Evolutionary conservation across 2,888 invertebrate species (phyloP).

Genomic region (Rhabditoides inermis): DNA sequence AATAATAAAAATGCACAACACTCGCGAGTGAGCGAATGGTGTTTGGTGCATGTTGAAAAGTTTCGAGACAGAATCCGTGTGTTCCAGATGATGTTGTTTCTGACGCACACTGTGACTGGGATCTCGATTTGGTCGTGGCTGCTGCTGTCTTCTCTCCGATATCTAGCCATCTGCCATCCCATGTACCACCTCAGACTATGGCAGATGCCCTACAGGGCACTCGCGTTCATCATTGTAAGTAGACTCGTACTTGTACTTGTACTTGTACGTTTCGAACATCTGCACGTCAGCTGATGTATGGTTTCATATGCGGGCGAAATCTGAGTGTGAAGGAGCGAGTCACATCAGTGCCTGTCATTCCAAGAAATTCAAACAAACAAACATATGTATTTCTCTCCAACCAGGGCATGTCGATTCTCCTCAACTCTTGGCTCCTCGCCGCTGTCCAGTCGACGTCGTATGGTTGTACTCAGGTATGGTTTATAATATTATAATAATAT

Average conservation of each 20-base stretch:
- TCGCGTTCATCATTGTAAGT: constrained; percentile 22
- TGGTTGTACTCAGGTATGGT: constrained; percentile 15
- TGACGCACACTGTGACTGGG: constrained; percentile 21
- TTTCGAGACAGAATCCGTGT: no score
- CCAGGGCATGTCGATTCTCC: constrained; percentile 14
- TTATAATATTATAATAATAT: no score
- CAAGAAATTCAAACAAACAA: no score
- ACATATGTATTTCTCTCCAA: not conserved
- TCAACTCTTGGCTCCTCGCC: constrained; percentile 18
- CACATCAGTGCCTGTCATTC: no score
- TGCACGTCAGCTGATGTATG: no score
- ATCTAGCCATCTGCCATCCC: constrained; percentile 22
- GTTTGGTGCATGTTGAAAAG: no score
- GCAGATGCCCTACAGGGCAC: constrained; percentile 20
- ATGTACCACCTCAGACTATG: constrained; percentile 22
- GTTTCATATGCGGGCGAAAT: no score
- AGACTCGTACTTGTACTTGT: not conserved
- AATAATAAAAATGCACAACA: no score
- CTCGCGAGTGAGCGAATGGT: no score
- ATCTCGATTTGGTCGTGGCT: constrained; percentile 26
- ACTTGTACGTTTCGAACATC: not conserved
- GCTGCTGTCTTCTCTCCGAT: constrained; percentile 21
- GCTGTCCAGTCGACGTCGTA: constrained; percentile 9
- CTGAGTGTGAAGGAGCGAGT: no score
- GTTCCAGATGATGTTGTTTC: constrained; percentile 18